Evolutionary conservation across 2,797 vertebrate genomes (phyloP).

Genomic region (Acanthiza pusilla): DNA sequence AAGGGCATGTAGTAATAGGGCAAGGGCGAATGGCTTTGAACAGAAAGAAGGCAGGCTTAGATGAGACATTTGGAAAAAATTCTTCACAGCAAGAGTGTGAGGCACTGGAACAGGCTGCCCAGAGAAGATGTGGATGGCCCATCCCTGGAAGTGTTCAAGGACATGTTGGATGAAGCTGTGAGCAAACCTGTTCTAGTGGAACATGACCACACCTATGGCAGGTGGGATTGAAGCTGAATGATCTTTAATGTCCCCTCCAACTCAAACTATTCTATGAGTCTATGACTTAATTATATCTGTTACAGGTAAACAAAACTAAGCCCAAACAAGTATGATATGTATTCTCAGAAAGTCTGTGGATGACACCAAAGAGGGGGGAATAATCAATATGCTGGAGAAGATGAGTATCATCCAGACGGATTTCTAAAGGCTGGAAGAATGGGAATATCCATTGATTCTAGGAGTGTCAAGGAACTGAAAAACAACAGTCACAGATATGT

Average conservation of each 20-base stretch:
- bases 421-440: neutral
- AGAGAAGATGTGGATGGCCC: neutral
- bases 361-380: neutral
- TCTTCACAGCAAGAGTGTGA: neutral
- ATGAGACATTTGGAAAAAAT: neutral
- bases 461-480: neutral
- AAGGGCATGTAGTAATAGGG: rapidly evolving
- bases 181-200: neutral
- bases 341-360: neutral
- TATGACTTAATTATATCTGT: neutral
- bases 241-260: neutral
- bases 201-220: rapidly evolving
- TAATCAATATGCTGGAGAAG: neutral
- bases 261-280: neutral
- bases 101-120: neutral
- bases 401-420: neutral
- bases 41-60: neutral
- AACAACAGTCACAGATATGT: rapidly evolving
- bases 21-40: neutral
- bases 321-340: neutral
- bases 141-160: neutral
- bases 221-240: neutral
- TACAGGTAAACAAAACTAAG: neutral
- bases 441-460: neutral
- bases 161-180: neutral